Evolutionary conservation across 1,140 invertebrate genomes (phyloP), one percentile per base, ranked within the genome.

Genomic region (Cydia splendana): DNA sequence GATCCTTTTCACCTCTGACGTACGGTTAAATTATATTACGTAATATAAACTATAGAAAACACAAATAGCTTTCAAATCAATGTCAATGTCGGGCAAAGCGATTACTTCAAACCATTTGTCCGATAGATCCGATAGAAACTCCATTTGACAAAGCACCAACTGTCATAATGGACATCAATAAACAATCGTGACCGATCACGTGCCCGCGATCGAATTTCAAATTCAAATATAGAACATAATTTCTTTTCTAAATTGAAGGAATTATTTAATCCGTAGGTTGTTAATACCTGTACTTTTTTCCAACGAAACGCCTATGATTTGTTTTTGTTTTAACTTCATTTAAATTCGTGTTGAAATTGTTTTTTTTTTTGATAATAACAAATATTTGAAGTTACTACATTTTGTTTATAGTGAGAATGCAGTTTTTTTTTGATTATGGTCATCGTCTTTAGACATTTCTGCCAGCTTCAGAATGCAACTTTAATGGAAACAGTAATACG

Each of bases 21-120:
- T 20, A 62, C 20, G 9, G 1, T 62, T 62, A 57, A 57, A 4
- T 62, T 12, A 0, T n/a, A 62, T 24, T 71, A 71, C 67, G 34
- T 42, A 71, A 71, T 20, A 45, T 28, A 4, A 28, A 65, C 20
- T 9, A 42, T 38, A 18, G 67, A 71, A 71, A n/a, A 38, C n/a
- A 71, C 1, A 71, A 71, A 71, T 71, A 71, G n/a, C 34, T 71
- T 71, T 71, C 34, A 71, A 71, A 71, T 38, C 67, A 71, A 71
- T 71, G 67, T 38, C 67, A 71, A 71, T 71, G 67, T 71, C 38
- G n/a, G 9, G 67, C 15, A 18, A 71, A 38, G 18, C 57, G 15
- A 71, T 71, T 20, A 71, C n/a, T 34, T 42, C 67, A 38, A 42
- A 71, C 34, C 18, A 71, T 71, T 71, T 42, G 67, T 71, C n/a